Evolutionary conservation across 2,113 vertebrate genomes (phyloP).

Genomic region (Cyanoliseus patagonus): DNA sequence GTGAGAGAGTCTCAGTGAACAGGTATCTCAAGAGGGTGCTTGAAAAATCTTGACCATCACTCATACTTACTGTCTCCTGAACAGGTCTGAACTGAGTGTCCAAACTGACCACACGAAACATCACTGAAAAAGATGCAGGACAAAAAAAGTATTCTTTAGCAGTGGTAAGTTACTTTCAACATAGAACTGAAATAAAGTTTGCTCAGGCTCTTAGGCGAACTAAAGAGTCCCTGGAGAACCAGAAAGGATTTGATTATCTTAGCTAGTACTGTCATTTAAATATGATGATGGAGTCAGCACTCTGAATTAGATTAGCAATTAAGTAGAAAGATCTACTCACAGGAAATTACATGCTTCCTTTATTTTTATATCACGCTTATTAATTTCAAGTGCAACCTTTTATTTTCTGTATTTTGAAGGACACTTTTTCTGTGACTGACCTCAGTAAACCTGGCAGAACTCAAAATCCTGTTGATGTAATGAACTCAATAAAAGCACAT

Average conservation of each 20-base stretch:
- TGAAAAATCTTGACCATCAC: not conserved
- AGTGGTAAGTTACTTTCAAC: not conserved
- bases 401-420: not conserved
- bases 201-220: not conserved
- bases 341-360: not conserved
- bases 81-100: conserved; percentile 43
- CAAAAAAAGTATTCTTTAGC: not conserved
- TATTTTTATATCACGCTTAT: not conserved
- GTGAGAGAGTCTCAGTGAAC: not conserved
- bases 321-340: not conserved
- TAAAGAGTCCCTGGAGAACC: not conserved
- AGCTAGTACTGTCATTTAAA: not conserved
- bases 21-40: not conserved
- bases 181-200: not conserved
- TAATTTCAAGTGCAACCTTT: not conserved
- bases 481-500: not conserved
- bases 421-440: not conserved
- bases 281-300: not conserved
- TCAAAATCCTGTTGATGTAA: not conserved
- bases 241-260: not conserved
- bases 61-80: conserved; percentile 45
- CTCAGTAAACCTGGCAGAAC: not conserved
- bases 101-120: conserved; percentile 52
- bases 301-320: not conserved
- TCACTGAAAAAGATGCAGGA: conserved; percentile 17